Percentiles rank a stretch among this genome's conserved stretches.
These are phyloP conservation scores for Periparus ater DNA, from an alignment of 2,797 vertebrate species.

Conservation along the genomic window DNA sequence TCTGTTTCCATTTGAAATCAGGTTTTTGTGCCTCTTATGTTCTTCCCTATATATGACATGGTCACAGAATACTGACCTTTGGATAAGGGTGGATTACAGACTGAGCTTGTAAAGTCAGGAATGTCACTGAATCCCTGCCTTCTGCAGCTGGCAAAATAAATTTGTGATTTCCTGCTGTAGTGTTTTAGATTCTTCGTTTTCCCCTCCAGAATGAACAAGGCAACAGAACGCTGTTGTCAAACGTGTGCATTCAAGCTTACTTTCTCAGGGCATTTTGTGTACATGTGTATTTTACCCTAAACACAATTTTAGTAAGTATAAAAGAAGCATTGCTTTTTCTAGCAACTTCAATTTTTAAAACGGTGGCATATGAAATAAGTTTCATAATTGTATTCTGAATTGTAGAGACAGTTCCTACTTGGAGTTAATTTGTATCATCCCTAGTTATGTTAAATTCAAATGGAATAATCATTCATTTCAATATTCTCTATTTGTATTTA, in stretches of 20 bases:
- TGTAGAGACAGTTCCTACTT: not conserved
- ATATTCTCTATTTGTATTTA: not conserved
- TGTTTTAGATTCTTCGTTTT: not conserved
- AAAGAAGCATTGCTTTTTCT: not conserved
- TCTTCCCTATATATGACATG: not conserved
- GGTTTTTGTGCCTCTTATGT: not conserved
- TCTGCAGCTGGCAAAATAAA: not conserved
- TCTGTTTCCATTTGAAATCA: not conserved
- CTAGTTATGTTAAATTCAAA: not conserved
- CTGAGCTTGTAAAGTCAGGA: not conserved
- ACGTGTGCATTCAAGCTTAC: not conserved
- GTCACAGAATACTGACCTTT: fast-evolving
- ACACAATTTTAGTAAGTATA: not conserved
- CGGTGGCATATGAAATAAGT: not conserved
- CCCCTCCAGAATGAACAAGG: not conserved
- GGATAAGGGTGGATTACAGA: not conserved
- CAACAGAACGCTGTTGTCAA: not conserved
- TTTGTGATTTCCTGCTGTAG: not conserved
- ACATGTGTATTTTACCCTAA: not conserved
- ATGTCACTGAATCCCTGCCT: not conserved
- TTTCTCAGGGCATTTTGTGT: not conserved
- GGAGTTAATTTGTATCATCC: not conserved
- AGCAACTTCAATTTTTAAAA: not conserved
- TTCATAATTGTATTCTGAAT: not conserved
- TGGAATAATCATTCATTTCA: not conserved